Evolutionary conservation across 2,888 invertebrate genomes (phyloP), one percentile per base, ranked within the genome.

Genomic region (Acleris cristana): DNA sequence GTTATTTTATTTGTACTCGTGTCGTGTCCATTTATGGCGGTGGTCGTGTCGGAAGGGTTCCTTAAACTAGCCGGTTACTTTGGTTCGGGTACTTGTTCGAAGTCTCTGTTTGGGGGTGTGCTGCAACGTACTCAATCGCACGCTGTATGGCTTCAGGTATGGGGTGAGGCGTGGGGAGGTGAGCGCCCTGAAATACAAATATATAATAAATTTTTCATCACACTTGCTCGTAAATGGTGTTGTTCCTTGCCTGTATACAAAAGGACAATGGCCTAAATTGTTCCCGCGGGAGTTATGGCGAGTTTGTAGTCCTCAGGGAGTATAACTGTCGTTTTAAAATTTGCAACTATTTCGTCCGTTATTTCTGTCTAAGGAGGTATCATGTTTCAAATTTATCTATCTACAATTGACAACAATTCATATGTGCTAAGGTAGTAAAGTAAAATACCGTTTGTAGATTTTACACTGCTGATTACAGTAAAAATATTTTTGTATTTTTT

Each of bases 101-200:
- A 3, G 69, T 67, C 21, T 54, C 45, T 8, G 65, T 63, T 1
- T 69, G 67, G 10, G 84, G 76, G 59, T 83, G 83, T 45, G 73
- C 70, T 0, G 73, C 78, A 69, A 79, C 80, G 81, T 84, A 91
- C 60, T 76, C 79, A 21, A 89, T 61, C 18, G 87, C 72, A 68
- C 85, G 85, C 30, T 66, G 69, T 70, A 90, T 89, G 6, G 75
- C 80, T 2, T 74, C 80, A 6, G 89, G 89, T 1, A 83, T 70
- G 8, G 74, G 76, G 10, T 88, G 92, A 1, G 69, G 79, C 2
- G 81, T 79, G 55, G 88, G 88, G 45, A 88, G 71, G 18, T 74
- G 1, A 58, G 79, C 73, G 48, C 87, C 71, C 87, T 88, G 79
- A 53, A 74, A 77, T 66, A 10, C 0, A 48, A 34, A 26, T 21